Evolutionary conservation across 2,888 invertebrate species (phyloP).

Genomic region (Pristionchus japonicus): DNA sequence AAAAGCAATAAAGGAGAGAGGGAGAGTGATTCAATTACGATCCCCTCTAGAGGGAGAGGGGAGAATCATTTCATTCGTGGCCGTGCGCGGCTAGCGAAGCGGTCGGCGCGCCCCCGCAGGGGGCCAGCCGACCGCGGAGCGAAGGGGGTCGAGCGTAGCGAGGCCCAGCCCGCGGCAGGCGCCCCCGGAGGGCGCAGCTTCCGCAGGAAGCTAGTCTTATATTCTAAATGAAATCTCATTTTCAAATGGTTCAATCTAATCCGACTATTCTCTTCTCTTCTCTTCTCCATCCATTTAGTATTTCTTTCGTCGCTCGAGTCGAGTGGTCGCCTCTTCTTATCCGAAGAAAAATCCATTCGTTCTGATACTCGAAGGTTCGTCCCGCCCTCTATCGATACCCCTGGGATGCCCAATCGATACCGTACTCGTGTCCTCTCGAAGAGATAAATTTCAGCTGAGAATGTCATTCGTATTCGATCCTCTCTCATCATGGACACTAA

Average conservation of each 20-base stretch:
- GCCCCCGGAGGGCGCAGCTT: too few relatives aligned
- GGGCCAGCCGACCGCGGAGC: too few relatives aligned
- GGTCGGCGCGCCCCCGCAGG: too few relatives aligned
- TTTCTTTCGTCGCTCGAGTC: background rate
- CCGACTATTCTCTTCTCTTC: background rate
- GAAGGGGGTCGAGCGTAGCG: too few relatives aligned
- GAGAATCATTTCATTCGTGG: too few relatives aligned
- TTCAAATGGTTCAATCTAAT: conserved; percentile 78
- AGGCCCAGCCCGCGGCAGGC: too few relatives aligned
- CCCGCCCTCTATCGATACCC: too few relatives aligned
- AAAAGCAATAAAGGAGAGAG: too few relatives aligned
- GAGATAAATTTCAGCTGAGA: background rate
- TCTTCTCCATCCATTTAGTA: conserved; percentile 2
- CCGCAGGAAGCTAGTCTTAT: too few relatives aligned
- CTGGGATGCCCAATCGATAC: too few relatives aligned
- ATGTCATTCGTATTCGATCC: conserved; percentile 10
- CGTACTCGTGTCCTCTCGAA: background rate
- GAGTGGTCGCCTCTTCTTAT: background rate
- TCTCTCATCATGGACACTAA: background rate
- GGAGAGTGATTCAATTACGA: background rate
- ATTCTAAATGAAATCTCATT: conserved; percentile 78
- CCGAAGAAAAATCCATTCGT: background rate
- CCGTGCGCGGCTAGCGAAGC: too few relatives aligned
- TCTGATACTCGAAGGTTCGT: conserved; percentile 17
- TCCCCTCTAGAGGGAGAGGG: too few relatives aligned